These are phyloP conservation scores for Aphidoletes aphidimyza DNA, from an alignment of 2,888 invertebrate species.

Conservation along the genomic window DNA sequence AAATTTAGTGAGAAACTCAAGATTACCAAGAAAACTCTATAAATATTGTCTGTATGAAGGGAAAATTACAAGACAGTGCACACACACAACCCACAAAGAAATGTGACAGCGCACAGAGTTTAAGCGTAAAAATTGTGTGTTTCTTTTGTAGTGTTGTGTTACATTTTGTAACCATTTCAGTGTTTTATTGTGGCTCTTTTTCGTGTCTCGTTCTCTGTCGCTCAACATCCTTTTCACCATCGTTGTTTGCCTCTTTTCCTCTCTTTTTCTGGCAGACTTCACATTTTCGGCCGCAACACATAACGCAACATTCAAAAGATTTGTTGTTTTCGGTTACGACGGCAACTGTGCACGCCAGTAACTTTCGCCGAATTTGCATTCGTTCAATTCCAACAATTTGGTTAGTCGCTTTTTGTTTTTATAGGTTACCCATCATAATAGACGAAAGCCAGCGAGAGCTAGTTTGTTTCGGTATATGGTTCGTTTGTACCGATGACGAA, in stretches of 20 bases:
- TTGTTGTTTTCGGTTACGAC: constrained; percentile 19
- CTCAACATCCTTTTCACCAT: no score
- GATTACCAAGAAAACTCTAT: constrained; percentile 51
- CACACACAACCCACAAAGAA: background rate
- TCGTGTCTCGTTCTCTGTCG: background rate
- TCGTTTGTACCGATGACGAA: background rate
- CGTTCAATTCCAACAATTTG: constrained; percentile 4
- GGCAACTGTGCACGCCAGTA: constrained; percentile 24
- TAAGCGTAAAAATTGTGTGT: constrained; percentile 52
- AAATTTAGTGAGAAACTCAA: constrained; percentile 37
- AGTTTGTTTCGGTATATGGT: background rate
- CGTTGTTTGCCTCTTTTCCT: background rate
- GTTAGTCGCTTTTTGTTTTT: background rate
- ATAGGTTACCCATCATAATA: background rate
- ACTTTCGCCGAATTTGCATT: constrained; percentile 35
- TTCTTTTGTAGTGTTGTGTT: background rate
- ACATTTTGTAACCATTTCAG: constrained; percentile 1
- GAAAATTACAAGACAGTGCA: constrained; percentile 20
- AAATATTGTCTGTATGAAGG: constrained; percentile 22
- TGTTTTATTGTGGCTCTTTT: background rate
- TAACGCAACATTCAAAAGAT: background rate
- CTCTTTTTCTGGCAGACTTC: background rate
- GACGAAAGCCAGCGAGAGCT: no score
- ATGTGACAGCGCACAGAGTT: constrained; percentile 31
- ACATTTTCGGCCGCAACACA: background rate